These are phyloP conservation scores for Hirundichthys speculiger DNA, from an alignment of 2,113 vertebrate genomes.

Conservation along the genomic window DNA sequence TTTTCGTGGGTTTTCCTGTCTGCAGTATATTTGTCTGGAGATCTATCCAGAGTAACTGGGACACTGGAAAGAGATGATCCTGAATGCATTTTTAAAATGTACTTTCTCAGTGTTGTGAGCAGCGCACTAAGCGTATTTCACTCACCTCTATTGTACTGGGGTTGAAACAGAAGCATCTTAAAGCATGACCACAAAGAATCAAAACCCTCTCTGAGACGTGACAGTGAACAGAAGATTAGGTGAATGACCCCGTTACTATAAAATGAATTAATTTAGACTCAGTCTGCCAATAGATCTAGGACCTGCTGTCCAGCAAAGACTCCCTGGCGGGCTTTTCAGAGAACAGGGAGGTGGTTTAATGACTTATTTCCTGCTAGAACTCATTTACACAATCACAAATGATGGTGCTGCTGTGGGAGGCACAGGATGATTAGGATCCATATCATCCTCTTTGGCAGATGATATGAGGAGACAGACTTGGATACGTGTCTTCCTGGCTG, in stretches of 20 bases:
- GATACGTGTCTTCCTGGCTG: conserved; percentile 31
- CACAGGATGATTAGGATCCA: conserved; percentile 25
- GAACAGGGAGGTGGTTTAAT: conserved; percentile 54
- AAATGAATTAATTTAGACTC: conserved; percentile 7
- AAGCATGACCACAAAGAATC: not conserved
- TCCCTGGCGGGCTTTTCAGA: conserved; percentile 30
- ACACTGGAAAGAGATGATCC: not conserved
- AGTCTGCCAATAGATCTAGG: conserved; percentile 1
- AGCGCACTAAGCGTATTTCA: no score
- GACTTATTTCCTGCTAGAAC: conserved; percentile 55
- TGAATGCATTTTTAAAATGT: no score
- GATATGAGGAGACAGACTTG: conserved; percentile 41
- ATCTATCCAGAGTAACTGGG: not conserved
- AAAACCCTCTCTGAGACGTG: not conserved
- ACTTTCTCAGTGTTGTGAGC: no score
- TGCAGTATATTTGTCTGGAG: not conserved
- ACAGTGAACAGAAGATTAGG: not conserved
- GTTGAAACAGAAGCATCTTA: not conserved
- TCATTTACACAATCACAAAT: conserved; percentile 17
- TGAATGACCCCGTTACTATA: not conserved
- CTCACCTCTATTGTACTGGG: not conserved
- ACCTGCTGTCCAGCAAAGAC: conserved; percentile 13
- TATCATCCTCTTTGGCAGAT: conserved; percentile 53
- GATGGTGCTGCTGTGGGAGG: conserved; percentile 34
- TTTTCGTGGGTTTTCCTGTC: not conserved